A percentile compares a stretch with the other conserved stretches of the same genome.
Conservation (phyloP, 2,888 invertebrate genomes). For the Lasioglossum leucozonium region DNA sequence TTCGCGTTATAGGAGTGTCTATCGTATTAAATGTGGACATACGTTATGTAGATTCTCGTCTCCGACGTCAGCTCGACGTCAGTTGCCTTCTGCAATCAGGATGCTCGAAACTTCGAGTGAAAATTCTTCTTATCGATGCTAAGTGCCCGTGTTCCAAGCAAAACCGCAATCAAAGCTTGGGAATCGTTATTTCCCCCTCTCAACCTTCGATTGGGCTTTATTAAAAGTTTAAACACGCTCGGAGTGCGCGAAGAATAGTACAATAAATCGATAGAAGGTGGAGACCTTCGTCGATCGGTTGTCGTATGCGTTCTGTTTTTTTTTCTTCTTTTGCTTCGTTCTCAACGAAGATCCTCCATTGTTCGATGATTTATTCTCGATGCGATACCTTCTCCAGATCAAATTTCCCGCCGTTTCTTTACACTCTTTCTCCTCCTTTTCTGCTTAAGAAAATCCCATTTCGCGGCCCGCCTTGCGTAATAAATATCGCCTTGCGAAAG, state of each 20-base stretch:
- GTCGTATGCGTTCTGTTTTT: background rate
- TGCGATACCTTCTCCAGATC: background rate
- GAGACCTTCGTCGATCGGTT: constrained; percentile 21
- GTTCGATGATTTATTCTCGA: constrained; percentile 17
- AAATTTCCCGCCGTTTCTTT: background rate
- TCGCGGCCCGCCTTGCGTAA: background rate
- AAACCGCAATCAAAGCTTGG: constrained; percentile 6
- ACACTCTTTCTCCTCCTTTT: background rate
- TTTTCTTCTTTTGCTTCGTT: background rate
- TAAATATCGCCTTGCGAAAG: background rate
- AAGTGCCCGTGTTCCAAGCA: background rate
- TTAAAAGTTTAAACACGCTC: constrained; percentile 15
- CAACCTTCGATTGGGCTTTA: constrained; percentile 33
- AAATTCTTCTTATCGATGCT: background rate
- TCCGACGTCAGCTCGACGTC: too few species aligned
- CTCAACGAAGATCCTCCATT: background rate
- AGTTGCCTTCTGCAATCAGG: background rate
- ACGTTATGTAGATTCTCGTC: background rate
- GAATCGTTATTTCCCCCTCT: constrained; percentile 23
- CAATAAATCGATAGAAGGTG: constrained; percentile 40
- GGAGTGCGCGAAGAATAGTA: constrained; percentile 13
- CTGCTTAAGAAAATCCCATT: background rate
- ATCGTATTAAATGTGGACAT: too few species aligned
- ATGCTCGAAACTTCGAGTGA: background rate
- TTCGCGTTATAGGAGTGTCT: too few species aligned